A percentile compares a stretch with the other conserved stretches of the same genome.
These are phyloP conservation scores for Drosophila parvula DNA, from an alignment of 1,140 invertebrate genomes.

Conservation along the genomic window DNA sequence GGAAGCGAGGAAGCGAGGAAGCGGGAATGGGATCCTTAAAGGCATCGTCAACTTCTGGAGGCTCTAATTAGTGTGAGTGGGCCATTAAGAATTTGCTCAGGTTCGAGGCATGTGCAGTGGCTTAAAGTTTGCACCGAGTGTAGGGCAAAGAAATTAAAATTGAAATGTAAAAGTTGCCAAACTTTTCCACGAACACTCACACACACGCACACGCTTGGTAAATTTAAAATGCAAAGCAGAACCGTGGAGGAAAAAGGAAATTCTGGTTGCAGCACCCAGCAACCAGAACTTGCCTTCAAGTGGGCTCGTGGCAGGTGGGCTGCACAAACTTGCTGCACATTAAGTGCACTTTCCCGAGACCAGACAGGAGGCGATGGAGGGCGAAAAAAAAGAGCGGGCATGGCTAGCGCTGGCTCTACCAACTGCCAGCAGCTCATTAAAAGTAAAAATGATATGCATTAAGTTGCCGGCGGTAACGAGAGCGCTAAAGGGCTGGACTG, in stretches of 20 bases:
- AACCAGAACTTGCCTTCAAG: conserved; percentile 66
- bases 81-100: conserved; percentile 69
- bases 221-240: conserved; percentile 78
- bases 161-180: conserved; percentile 78
- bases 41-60: conserved; percentile 46
- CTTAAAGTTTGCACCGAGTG: conserved; percentile 69
- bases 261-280: neutral
- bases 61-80: conserved; percentile 73
- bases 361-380: conserved; percentile 11
- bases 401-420: conserved; percentile 17
- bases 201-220: conserved; percentile 21
- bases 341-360: conserved; percentile 68
- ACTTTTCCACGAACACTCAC: conserved; percentile 43
- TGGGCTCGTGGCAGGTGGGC: conserved; percentile 67
- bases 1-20: neutral
- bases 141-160: conserved; percentile 77
- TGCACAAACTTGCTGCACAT: conserved; percentile 72
- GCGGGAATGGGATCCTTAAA: conserved; percentile 42
- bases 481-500: conserved; percentile 51
- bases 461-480: conserved; percentile 68
- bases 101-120: conserved; percentile 33
- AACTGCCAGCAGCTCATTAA: conserved; percentile 77
- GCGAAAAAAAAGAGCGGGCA: neutral
- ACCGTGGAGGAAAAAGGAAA: conserved; percentile 27
- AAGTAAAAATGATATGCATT: conserved; percentile 81